Evolutionary conservation across 2,888 invertebrate genomes (phyloP), one percentile per base, ranked within the genome.

Genomic region (Limenitis camilla): DNA sequence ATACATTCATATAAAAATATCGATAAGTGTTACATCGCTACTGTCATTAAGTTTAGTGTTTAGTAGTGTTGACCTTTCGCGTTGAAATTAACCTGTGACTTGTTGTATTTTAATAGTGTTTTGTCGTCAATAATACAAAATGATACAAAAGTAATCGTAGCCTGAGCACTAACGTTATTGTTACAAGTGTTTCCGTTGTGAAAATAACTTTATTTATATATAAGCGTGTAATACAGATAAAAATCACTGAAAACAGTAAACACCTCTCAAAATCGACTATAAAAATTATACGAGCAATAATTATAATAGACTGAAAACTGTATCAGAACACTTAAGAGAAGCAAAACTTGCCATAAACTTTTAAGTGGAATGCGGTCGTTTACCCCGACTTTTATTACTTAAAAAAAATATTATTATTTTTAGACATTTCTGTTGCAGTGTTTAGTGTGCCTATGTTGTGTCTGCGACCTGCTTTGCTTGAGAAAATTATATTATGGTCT

Each of bases 201-300:
- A 36, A 29, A 36, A 36, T 29, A 36, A 30, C 4, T 30, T 11
- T 30, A 45, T 36, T 9, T 29, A 27, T 35, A 30, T 38, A 29
- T 45, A 29, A 36, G 30, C 29, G 38, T 30, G 38, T 29, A 44
- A 44, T 8, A 8, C n/a, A 35, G 33, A 44, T 29, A 44, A 35
- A 33, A 40, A 30, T 29, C 39, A 44, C 40, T 27, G 35, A 49
- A 38, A 52, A 45, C 45, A 49, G 49, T 54, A 49, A 54, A 54
- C 53, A 56, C 58, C 32, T 46, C 41, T 39, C n/a, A 27, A 50
- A 52, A 43, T 40, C 49, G 33, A 40, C 56, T 48, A 43, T 56
- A 58, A 59, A 58, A 57, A 49, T 35, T 59, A 53, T 59, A 59
- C 53, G 59, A 55, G 6, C 52, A 27, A 42, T 54, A 46, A 40